Base-by-base conservation (phyloP, 2,888 invertebrate genomes). In the Tenthredo notha region DNA sequence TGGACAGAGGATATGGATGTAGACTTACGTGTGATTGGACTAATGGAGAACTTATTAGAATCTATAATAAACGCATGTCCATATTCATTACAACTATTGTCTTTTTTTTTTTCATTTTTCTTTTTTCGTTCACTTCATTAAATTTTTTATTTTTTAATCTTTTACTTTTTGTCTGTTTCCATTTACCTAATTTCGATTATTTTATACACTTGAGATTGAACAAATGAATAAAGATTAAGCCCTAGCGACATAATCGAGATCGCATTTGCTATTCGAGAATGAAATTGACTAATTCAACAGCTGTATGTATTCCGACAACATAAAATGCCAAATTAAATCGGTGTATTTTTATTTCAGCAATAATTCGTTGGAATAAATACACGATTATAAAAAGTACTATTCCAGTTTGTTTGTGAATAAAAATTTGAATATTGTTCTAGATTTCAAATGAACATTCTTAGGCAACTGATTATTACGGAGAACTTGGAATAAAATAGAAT, bases 401-500 rank as follows among this genome's bases (percentile, higher is more conserved):
- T 84, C 67, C 37, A 47, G 67, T 84, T 84, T 84, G 67, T 65
- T 70, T 70, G 67, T 72, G 72, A 72, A 84, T 58, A 29, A 67
- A 18, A 18, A 70, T 82, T 47, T 43, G 21, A 61, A 37, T 6
- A 37, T 82, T 82, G 18, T 65, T 40, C 50, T 18, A 61, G 33
- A 67, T 25, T 58, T 65, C n/a, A 54, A 77, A 54, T 37, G 37
- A 37, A 15, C 54, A 80, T 29, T 74, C 21, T 77, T 77, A 33
- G 25, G 18, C 29, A 77, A 54, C 74, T 43, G 21, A 74, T 74
- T 74, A 74, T 74, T 74, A 21, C 21, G 21, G 21, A 18, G 21
- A 25, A 74, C 25, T 74, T 29, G 21, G 25, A 43, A 43, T 74
- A 47, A 47, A 21, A 21, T 74, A 43, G n/a, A 74, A 74, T 43